These are phyloP conservation scores for Brienomyrus brachyistius DNA, from an alignment of 2,113 vertebrate species.

Conservation along the genomic window DNA sequence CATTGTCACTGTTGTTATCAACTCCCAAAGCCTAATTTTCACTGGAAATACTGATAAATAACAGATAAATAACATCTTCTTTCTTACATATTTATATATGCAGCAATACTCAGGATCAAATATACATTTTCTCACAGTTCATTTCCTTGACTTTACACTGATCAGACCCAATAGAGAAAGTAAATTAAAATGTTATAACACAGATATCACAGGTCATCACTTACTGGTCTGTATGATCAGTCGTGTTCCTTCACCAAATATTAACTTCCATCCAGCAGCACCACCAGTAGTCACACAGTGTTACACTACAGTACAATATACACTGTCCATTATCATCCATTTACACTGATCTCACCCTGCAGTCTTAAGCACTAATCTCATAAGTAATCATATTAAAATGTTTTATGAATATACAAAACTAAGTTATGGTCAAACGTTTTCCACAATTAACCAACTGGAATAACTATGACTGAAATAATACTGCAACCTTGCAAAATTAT, in stretches of 20 bases:
- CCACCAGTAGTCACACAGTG: slow-evolving; percentile 4
- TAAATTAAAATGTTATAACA: not conserved
- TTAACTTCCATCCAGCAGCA: not conserved
- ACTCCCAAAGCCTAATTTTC: not conserved
- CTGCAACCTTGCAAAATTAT: not conserved
- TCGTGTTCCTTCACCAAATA: slow-evolving; percentile 12
- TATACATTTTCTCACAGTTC: not conserved
- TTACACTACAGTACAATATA: not conserved
- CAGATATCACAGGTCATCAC: not conserved
- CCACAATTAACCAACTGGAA: not conserved
- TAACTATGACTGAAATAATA: not conserved
- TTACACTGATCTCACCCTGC: not conserved
- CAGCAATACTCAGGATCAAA: not conserved
- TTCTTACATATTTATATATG: not conserved
- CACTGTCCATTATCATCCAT: not conserved
- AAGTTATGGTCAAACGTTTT: slow-evolving; percentile 4
- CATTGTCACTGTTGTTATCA: not conserved
- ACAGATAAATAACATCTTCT: not conserved
- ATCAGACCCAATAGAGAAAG: not conserved
- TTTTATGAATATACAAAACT: not conserved
- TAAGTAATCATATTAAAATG: not conserved
- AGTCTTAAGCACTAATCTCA: not conserved
- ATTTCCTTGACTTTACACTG: not conserved
- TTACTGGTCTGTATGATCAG: slow-evolving; percentile 1
- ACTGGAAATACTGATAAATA: not conserved